Base-by-base conservation (phyloP, 2,113 vertebrate species). In the Centropus bengalensis region DNA sequence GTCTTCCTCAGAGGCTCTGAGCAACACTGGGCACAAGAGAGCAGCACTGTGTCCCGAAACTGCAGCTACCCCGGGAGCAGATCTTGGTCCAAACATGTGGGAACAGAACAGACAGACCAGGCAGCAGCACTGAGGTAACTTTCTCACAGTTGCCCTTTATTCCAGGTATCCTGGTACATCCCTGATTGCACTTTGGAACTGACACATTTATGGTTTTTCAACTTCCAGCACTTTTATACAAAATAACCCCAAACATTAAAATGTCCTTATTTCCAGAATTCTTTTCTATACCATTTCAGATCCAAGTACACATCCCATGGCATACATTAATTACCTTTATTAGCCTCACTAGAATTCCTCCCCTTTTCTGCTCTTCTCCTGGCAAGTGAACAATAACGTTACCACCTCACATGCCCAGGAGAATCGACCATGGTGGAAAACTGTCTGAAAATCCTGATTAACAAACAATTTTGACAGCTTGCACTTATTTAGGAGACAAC, bases 131-230 rank as follows among this genome's bases (percentile, higher is more conserved):
- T 52, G 74, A 75, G n/a, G 80, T 26, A 55, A 5, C 27, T 58
- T 77, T 82, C 52, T 79, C 63, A 62, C 19, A 59, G 33, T 40
- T 68, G 17, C 28, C 44, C 91, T 93, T 96, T 96, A 96, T 54
- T 91, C 69, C 23, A 89, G 40, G 55, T 32, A 86, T 62, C 47
- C 51, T 56, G 60, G 47, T 33, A 91, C 70, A 86, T 26, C 52
- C 24, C 59, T 45, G 9, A 74, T 80, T 59, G 76, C 67, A 63
- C 59, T 87, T 82, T 36, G 91, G n/a, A 91, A 87, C 7, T 14
- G 8, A 82, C 62, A 2, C 3, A 10, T 63, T 93, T 47, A 4
- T 40, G 26, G 68, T 52, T 95, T 66, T 81, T 4, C 5, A 18
- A 8, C 10, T 77, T 68, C 56, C n/a, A 33, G 26, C 49, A 15